Conservation (phyloP, 1,140 invertebrate species). For the Drosophila micromelanica region DNA sequence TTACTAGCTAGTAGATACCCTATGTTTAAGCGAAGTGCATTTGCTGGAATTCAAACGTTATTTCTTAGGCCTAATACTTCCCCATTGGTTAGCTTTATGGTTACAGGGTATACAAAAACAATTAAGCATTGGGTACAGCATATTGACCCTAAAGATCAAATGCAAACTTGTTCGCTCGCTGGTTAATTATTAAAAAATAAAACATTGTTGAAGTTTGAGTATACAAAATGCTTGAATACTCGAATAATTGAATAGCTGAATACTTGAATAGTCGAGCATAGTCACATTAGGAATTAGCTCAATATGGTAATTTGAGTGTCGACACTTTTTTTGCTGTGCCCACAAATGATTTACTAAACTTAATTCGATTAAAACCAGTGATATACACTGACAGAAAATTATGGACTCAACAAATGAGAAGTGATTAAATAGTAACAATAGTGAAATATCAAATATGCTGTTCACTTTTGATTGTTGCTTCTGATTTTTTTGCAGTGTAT, state of each 20-base stretch:
- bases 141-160: conserved; percentile 73
- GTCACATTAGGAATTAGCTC: conserved; percentile 31
- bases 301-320: conserved; percentile 56
- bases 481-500: conserved; percentile 9
- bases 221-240: conserved; percentile 14
- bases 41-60: too few relatives aligned
- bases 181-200: conserved; percentile 61
- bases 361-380: conserved; percentile 30
- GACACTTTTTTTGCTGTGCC: conserved; percentile 46
- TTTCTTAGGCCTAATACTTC: too few relatives aligned
- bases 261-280: conserved; percentile 14
- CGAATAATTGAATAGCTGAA: conserved; percentile 11
- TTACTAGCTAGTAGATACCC: background rate
- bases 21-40: background rate
- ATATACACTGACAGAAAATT: conserved; percentile 30
- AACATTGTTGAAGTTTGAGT: conserved; percentile 13
- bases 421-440: too few relatives aligned
- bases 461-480: background rate
- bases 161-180: conserved; percentile 74
- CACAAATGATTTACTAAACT: conserved; percentile 24
- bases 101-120: conserved; percentile 44
- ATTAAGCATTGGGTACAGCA: conserved; percentile 57
- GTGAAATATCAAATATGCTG: background rate
- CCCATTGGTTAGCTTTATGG: conserved; percentile 2
- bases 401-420: background rate